A percentile compares a stretch with the other conserved stretches of the same genome.
phyloP scores from a whole-genome alignment of 2,888 invertebrate genomes.

The Rosalia funebris region DNA sequence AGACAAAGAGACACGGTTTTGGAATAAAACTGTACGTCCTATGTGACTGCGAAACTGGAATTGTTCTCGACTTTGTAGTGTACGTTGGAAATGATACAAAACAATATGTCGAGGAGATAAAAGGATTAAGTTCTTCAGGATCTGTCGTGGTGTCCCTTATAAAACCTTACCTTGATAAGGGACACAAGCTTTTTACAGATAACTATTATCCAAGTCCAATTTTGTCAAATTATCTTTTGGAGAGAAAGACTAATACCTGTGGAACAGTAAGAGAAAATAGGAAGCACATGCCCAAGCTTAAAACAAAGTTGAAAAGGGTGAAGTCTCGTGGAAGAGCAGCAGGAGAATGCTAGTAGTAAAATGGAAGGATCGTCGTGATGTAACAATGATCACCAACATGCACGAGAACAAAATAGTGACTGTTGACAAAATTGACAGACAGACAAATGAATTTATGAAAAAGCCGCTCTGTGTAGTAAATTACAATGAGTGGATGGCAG shows the following conservation, averaged over 20 bases:
- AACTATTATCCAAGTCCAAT: conserved; percentile 30
- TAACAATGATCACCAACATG: conserved; percentile 48
- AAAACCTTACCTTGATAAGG: conserved; percentile 23
- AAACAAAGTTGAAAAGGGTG: conserved; percentile 35
- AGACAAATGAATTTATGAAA: conserved; percentile 33
- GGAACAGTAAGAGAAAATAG: conserved; percentile 34
- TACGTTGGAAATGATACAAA: conserved; percentile 16
- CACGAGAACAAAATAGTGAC: conserved; percentile 43
- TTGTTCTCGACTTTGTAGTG: conserved; percentile 12
- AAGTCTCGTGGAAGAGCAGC: conserved; percentile 28
- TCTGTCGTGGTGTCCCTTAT: conserved; percentile 22
- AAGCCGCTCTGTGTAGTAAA: conserved; percentile 49
- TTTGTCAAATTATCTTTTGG: conserved; percentile 29
- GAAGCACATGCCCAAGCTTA: conserved; percentile 33
- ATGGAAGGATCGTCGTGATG: conserved; percentile 55
- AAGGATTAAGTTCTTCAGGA: conserved; percentile 24
- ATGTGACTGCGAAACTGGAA: conserved; percentile 20
- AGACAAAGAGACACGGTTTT: conserved; percentile 18
- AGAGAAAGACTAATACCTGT: conserved; percentile 34
- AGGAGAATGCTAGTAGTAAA: conserved; percentile 45
- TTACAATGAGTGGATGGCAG: conserved; percentile 54
- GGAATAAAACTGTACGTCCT: conserved; percentile 22
- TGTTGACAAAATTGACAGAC: conserved; percentile 39
- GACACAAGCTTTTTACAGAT: conserved; percentile 23
- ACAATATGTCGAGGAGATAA: not conserved